These are phyloP conservation scores for Sebastes kiyomatsui DNA, from an alignment of 2,797 vertebrate species.

Conservation along the genomic window DNA sequence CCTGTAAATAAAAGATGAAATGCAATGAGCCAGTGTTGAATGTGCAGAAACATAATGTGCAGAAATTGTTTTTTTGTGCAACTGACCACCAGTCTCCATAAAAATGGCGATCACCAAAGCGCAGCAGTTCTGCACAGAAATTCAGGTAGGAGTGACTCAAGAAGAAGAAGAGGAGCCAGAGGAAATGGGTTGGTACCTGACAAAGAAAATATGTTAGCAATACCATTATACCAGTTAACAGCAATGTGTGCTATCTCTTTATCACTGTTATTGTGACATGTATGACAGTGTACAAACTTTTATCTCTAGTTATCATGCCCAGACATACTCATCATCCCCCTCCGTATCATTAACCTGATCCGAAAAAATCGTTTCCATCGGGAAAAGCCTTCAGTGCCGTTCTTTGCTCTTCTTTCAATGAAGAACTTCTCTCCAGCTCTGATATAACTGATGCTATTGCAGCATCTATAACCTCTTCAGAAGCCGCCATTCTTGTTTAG, in stretches of 20 bases:
- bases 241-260: not conserved
- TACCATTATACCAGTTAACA: not conserved
- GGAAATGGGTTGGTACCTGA: constrained; percentile 70
- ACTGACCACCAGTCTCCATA: constrained; percentile 59
- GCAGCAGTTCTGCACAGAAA: constrained; percentile 64
- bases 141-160: constrained; percentile 65
- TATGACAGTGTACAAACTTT: not conserved
- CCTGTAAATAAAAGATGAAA: constrained; percentile 31
- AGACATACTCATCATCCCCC: not conserved
- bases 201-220: not conserved
- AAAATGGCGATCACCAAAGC: constrained; percentile 69
- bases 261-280: not conserved
- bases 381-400: too few relatives aligned
- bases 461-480: too few relatives aligned
- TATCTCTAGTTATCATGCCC: not conserved
- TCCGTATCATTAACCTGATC: too few relatives aligned
- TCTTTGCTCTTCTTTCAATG: too few relatives aligned
- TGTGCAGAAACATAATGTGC: not conserved
- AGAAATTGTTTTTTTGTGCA: not conserved
- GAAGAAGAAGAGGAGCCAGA: constrained; percentile 73
- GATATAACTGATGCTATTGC: too few relatives aligned
- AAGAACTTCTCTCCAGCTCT: too few relatives aligned
- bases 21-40: not conserved
- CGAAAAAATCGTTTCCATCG: too few relatives aligned
- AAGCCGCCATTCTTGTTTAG: too few relatives aligned